Evolutionary conservation across 2,113 vertebrate genomes (phyloP).

Genomic region (Poeciliopsis prolifica): DNA sequence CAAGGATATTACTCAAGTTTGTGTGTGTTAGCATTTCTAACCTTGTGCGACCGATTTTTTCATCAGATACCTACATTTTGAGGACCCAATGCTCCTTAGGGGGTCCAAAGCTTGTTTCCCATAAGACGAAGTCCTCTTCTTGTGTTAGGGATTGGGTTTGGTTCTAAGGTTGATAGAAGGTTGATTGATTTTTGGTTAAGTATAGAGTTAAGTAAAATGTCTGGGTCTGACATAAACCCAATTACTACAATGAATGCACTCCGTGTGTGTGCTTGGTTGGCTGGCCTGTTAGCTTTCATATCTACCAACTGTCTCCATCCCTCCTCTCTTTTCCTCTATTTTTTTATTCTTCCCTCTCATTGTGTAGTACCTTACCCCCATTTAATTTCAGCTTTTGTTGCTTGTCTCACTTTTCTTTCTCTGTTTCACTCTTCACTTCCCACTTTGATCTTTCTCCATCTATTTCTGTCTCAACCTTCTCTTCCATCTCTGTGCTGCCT

Average conservation of each 20-base stretch:
- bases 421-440: not conserved
- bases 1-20: slow-evolving; percentile 53
- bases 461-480: not conserved
- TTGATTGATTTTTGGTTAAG: too few species aligned
- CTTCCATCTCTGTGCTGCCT: slow-evolving; percentile 2
- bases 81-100: too few species aligned
- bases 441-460: slow-evolving; percentile 9
- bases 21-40: slow-evolving; percentile 26
- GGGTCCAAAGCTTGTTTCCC: too few species aligned
- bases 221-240: too few species aligned
- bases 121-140: too few species aligned
- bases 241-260: too few species aligned
- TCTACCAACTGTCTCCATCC: slow-evolving; percentile 66
- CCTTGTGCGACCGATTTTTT: not conserved
- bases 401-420: not conserved
- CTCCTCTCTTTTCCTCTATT: slow-evolving; percentile 31
- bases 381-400: slow-evolving; percentile 29
- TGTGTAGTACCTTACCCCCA: slow-evolving; percentile 32
- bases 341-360: slow-evolving; percentile 22
- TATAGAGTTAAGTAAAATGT: too few species aligned
- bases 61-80: too few species aligned
- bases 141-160: too few species aligned
- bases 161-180: too few species aligned
- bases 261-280: slow-evolving; percentile 10
- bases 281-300: slow-evolving; percentile 69